Conservation (phyloP, 2,888 invertebrate species). For the Julus scandinavius region DNA sequence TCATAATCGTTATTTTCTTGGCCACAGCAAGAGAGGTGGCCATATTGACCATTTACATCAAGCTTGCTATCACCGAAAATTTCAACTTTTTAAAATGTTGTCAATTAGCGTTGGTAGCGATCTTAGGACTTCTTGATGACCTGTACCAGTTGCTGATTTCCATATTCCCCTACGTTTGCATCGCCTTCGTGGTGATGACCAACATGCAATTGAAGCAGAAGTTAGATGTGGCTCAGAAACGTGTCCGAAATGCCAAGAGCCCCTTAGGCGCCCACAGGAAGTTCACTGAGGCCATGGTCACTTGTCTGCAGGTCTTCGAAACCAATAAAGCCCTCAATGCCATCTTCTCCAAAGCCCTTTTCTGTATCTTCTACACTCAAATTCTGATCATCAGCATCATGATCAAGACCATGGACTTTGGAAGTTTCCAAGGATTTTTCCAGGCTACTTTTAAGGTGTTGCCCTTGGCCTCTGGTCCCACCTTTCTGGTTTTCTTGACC, state of each 20-base stretch:
- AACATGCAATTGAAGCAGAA: not conserved
- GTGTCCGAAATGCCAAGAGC: not conserved
- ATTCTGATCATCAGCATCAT: not conserved
- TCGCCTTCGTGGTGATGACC: not conserved
- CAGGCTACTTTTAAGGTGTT: not conserved
- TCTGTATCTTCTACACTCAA: not conserved
- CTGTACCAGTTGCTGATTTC: not conserved
- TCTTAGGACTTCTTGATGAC: not conserved
- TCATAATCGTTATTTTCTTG: not conserved
- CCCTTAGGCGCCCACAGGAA: not conserved
- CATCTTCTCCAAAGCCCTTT: not conserved
- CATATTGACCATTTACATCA: not conserved
- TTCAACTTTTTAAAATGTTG: not conserved
- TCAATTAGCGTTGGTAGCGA: not conserved
- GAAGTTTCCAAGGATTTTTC: not conserved
- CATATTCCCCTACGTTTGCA: not conserved
- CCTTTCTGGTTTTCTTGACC: not conserved
- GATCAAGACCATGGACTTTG: not conserved
- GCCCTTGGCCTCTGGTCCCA: not conserved
- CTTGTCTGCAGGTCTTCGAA: not conserved
- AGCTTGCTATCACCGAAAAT: not conserved
- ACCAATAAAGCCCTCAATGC: not conserved
- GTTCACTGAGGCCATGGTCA: not conserved
- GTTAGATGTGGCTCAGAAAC: not conserved
- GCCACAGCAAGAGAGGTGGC: not conserved